Percentiles rank a stretch among this genome's conserved stretches.
Evolutionary conservation across 2,113 vertebrate species (phyloP).

Genomic region (Labeo rohita): DNA sequence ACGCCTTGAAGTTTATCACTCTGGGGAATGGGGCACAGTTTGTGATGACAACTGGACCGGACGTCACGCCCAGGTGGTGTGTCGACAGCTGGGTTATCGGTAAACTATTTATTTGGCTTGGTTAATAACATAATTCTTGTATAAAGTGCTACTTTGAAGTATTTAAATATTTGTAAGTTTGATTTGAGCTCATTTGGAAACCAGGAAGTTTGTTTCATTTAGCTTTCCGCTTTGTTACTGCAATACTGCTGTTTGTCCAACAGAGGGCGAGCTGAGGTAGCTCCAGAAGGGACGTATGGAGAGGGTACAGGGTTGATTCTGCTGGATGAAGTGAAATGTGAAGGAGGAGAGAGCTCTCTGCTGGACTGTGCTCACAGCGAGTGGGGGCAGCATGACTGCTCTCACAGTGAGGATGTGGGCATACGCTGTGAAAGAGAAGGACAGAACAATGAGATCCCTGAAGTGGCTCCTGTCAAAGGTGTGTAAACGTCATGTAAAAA

Average conservation of each 20-base stretch:
- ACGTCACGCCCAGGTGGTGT: constrained; percentile 73
- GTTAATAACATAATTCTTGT: background rate
- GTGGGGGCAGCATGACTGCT: constrained; percentile 88
- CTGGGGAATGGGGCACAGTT: constrained; percentile 74
- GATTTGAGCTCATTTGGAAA: background rate
- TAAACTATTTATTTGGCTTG: constrained; percentile 48
- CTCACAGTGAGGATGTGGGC: constrained; percentile 83
- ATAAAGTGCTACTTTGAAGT: background rate
- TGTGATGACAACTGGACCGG: constrained; percentile 75
- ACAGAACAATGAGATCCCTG: constrained; percentile 49
- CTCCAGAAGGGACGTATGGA: constrained; percentile 66
- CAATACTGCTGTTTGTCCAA: constrained; percentile 41
- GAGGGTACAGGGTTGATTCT: constrained; percentile 80
- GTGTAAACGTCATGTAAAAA: background rate
- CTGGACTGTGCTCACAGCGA: constrained; percentile 78
- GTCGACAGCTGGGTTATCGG: constrained; percentile 75
- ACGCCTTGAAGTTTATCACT: constrained; percentile 71
- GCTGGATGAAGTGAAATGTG: constrained; percentile 84
- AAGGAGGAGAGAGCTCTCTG: constrained; percentile 76
- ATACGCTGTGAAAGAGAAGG: constrained; percentile 71
- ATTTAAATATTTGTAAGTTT: background rate
- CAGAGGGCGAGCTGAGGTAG: constrained; percentile 65
- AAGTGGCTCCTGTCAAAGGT: constrained; percentile 55
- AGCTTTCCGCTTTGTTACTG: background rate
- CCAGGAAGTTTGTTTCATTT: background rate